Conservation (phyloP, 2,888 invertebrate species). For the Sepioteuthis lessoniana region DNA sequence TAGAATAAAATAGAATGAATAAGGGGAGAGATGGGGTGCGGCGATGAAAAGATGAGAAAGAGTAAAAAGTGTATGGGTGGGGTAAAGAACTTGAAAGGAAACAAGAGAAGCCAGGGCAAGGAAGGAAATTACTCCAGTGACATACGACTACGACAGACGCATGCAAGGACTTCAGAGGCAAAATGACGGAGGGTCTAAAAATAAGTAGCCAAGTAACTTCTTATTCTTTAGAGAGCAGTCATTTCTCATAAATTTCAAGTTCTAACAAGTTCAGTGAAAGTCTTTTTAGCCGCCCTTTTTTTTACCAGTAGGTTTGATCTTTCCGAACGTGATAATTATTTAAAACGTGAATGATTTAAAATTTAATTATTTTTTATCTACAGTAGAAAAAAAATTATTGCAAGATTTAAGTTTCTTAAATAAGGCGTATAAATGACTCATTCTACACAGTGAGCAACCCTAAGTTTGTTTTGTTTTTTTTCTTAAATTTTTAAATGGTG, state of each 20-base stretch:
- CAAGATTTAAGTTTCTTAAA: no score
- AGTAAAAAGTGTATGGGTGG: not conserved
- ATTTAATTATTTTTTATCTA: no score
- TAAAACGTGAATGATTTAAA: no score
- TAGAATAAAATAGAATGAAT: not conserved
- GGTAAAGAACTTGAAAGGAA: not conserved
- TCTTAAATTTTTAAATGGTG: no score
- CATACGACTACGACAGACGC: not conserved
- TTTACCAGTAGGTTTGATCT: no score
- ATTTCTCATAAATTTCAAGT: not conserved
- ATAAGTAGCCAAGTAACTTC: not conserved
- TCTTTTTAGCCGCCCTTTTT: no score
- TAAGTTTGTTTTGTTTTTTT: no score
- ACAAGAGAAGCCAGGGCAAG: not conserved
- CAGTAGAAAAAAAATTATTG: no score
- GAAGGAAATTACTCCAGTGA: constrained; percentile 33
- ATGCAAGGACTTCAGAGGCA: not conserved
- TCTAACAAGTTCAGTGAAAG: not conserved
- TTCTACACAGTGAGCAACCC: no score
- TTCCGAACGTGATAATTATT: no score
- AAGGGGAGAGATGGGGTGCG: not conserved
- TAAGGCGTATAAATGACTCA: no score
- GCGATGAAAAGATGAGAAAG: not conserved
- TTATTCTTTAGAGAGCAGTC: not conserved
- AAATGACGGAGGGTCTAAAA: not conserved